Base-by-base conservation (phyloP, 2,888 invertebrate species). In the Pachliopta kotzebuea region DNA sequence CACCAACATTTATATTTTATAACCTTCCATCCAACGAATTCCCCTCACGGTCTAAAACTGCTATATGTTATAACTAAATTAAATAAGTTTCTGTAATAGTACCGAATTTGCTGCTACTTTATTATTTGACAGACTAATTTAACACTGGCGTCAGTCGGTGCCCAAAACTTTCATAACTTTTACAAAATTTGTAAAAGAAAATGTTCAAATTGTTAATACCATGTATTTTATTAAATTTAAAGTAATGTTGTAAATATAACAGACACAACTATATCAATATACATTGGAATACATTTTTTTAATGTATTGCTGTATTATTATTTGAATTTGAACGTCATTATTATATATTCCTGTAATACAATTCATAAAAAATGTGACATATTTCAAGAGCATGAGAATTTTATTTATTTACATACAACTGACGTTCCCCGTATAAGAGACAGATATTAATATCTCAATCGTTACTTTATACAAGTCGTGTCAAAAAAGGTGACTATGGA, bases 101-200 rank as follows among this genome's bases (percentile, higher is more conserved):
- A 65, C 58, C 56, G 26, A 17, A 60, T 56, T 60, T 53, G 37
- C 24, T 50, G 56, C 52, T 21, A 61, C 21, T 61, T 49, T 58
- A 56, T 61, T 61, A 57, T 57, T 60, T 65, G 65, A 57, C 61
- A 65, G 57, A 61, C 57, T 61, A 61, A 65, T 61, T 61, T 54
- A 61, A 65, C 45, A 65, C 29, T 65, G 61, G 61, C 65, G 65
- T 61, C 65, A 65, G 65, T 29, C 65, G 57, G 57, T 65, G 53
- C 49, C 57, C n/a, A 17, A 54, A 65, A 65, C 57, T 65, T 65
- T 57, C 31, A 17, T 7, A 65, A 61, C 61, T 61, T 57, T 49
- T 37, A 21, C 60, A 20, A 60, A 37, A 56, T 56, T 64, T 64
- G 18, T 54, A 65, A 23, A 45, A 54, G n/a, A 42, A 23, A 65